Conservation (phyloP, 2,113 vertebrate species). For the Macroglossus sobrinus region DNA sequence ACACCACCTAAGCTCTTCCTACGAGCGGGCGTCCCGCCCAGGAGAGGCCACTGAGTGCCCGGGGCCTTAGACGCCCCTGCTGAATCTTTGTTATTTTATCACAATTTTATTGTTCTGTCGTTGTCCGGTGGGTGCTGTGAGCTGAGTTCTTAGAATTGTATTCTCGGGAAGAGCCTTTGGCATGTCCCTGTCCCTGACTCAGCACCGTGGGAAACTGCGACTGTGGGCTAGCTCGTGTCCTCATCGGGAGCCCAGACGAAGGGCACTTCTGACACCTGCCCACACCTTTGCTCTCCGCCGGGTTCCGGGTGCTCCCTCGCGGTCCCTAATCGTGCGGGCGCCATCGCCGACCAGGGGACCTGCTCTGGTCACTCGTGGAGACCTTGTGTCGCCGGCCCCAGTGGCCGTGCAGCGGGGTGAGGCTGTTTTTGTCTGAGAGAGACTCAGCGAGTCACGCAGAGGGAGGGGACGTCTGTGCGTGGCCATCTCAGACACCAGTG, state of each 20-base stretch:
- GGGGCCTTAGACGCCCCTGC: rapidly evolving
- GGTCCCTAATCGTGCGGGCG: rapidly evolving
- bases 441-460: not conserved
- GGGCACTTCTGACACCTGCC: not conserved
- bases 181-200: rapidly evolving
- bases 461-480: not conserved
- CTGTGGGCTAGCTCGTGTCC: not conserved
- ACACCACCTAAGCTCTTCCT: not conserved
- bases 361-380: rapidly evolving
- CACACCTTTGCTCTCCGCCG: not conserved
- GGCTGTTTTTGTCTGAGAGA: not conserved
- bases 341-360: rapidly evolving
- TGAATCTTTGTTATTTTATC: not conserved
- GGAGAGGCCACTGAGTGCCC: not conserved
- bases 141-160: not conserved
- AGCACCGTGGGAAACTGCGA: not conserved
- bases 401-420: not conserved
- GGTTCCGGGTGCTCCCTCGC: rapidly evolving
- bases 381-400: not conserved
- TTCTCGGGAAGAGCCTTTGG: rapidly evolving
- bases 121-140: not conserved
- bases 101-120: rapidly evolving
- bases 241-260: not conserved
- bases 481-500: not conserved
- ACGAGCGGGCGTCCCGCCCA: not conserved